phyloP scores from a whole-genome alignment of 2,888 invertebrate species.

The Endomychus coccineus region DNA sequence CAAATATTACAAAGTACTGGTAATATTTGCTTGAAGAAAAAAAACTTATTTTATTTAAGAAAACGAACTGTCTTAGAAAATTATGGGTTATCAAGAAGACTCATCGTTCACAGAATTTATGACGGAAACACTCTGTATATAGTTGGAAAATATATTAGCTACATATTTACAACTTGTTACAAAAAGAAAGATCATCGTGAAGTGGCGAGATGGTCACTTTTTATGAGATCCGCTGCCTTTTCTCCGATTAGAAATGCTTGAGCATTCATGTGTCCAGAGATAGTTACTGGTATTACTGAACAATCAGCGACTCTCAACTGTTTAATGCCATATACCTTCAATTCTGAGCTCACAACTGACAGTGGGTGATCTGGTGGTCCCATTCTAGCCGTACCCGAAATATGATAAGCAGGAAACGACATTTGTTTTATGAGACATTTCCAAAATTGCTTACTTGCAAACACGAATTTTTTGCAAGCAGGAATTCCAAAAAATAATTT shows the following conservation, averaged over 20 bases:
- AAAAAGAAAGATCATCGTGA: too few relatives aligned
- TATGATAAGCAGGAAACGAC: conserved; percentile 44
- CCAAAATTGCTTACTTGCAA: conserved; percentile 43
- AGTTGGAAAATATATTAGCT: too few relatives aligned
- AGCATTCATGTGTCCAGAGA: conserved; percentile 48
- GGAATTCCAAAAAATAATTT: conserved; percentile 36
- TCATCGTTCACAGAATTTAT: too few relatives aligned
- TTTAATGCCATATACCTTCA: conserved; percentile 46
- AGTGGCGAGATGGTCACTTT: conserved; percentile 24
- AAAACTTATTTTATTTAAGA: too few relatives aligned
- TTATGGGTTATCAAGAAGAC: too few relatives aligned
- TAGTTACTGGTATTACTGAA: conserved; percentile 48
- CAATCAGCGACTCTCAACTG: conserved; percentile 49
- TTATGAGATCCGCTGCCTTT: conserved; percentile 48
- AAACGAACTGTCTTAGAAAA: too few relatives aligned
- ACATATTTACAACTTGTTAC: too few relatives aligned
- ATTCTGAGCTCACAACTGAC: conserved; percentile 49
- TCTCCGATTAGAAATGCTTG: conserved; percentile 50
- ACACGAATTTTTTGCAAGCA: conserved; percentile 42
- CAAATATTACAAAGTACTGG: too few relatives aligned
- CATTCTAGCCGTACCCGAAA: conserved; percentile 50
- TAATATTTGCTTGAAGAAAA: too few relatives aligned
- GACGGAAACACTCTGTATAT: too few relatives aligned
- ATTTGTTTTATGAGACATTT: conserved; percentile 43
- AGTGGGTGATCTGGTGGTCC: conserved; percentile 42